Evolutionary conservation across 2,113 vertebrate genomes (phyloP).

Genomic region (Dipodomys stephensi): DNA sequence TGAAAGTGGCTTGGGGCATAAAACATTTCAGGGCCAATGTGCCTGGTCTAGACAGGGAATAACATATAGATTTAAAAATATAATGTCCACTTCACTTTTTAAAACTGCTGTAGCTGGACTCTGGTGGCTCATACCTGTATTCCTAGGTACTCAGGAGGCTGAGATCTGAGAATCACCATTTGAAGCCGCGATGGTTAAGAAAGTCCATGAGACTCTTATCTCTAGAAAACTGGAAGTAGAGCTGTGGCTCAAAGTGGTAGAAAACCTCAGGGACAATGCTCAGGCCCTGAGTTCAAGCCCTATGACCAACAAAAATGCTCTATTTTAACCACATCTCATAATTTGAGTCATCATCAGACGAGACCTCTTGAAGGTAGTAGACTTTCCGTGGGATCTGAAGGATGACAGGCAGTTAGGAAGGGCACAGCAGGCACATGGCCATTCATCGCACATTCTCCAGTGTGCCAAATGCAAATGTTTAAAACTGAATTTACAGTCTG

Average conservation of each 20-base stretch:
- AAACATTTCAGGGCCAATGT: neutral
- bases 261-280: too few relatives aligned
- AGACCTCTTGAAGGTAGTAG: neutral
- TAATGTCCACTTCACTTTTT: constrained; percentile 1
- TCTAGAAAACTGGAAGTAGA: too few relatives aligned
- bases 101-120: neutral
- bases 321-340: neutral
- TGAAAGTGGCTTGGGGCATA: neutral
- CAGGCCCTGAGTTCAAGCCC: too few relatives aligned
- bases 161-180: too few relatives aligned
- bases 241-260: too few relatives aligned
- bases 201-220: too few relatives aligned
- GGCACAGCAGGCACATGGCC: neutral
- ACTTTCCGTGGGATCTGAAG: neutral
- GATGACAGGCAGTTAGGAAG: neutral
- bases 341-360: neutral
- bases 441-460: neutral
- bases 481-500: neutral
- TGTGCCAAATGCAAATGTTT: too few relatives aligned
- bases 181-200: too few relatives aligned
- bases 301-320: too few relatives aligned
- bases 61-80: neutral
- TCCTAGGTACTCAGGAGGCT: too few relatives aligned
- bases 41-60: neutral
- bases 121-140: too few relatives aligned